Evolutionary conservation across 2,888 invertebrate genomes (phyloP).

Genomic region (Campoplex nolae): DNA sequence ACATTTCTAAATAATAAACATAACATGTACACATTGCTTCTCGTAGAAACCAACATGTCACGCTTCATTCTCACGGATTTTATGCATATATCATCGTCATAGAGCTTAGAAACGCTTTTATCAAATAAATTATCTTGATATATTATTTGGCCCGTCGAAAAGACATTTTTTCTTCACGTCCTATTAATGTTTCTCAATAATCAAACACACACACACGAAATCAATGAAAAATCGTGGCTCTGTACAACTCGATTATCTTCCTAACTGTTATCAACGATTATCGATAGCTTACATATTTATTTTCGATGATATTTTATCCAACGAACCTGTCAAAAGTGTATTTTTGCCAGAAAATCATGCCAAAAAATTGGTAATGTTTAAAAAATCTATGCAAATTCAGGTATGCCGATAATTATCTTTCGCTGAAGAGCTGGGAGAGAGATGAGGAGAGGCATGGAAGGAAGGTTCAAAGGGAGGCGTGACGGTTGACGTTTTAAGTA

Average conservation of each 20-base stretch:
- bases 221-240: no score
- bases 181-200: not conserved
- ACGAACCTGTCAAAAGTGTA: no score
- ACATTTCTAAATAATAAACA: constrained; percentile 22
- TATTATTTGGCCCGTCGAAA: not conserved
- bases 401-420: not conserved
- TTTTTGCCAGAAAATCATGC: no score
- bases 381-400: not conserved
- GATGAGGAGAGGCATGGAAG: not conserved
- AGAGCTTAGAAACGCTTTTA: not conserved
- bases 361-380: no score
- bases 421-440: not conserved
- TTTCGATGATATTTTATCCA: no score
- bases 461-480: not conserved
- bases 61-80: constrained; percentile 55
- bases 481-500: not conserved
- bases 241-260: no score
- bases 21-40: not conserved
- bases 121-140: not conserved
- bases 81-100: constrained; percentile 26
- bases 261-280: no score
- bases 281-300: no score
- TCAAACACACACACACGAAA: no score
- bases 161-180: not conserved
- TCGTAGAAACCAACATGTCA: constrained; percentile 38